Base-by-base conservation (phyloP, 2,797 vertebrate genomes). In the Phrynocephalus vlangalii region DNA sequence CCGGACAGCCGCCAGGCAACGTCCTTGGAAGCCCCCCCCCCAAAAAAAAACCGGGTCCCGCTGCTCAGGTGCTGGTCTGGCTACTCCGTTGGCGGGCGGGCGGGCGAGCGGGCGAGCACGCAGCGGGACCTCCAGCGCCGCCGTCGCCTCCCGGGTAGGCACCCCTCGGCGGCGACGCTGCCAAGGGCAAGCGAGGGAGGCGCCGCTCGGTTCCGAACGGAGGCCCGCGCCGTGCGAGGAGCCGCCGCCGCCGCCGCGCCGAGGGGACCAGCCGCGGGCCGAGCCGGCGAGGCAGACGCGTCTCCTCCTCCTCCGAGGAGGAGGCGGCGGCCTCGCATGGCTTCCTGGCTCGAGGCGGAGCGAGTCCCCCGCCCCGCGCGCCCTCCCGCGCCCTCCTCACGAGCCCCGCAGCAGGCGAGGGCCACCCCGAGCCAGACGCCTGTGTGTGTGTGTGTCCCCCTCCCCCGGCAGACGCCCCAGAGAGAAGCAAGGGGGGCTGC, bases 181-280 rank as follows among this genome's bases (percentile, higher is more conserved):
- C 77, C 1, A 38, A 92, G 91, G 83, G 76, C 93, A 88, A 85
- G 91, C 92, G 52, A 44, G 4, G 38, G 84, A 72, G 91, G 92
- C 91, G 86, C 60, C 3, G 60, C 70, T 94, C 90, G 91, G 87
- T 89, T 87, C 89, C 84, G 90, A 86, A 89, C 87, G 28, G 11
- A 26, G 83, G 91, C 92, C 86, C 86, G 90, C 91, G 90, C 90
- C 82, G 83, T 11, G 20, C 82, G 90, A 91, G 84, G 72, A 68
- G 26, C 4, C 86, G 66, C 9, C 85, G 68, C 9, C 85, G 68
- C 90, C 44, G 86, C 88, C 38, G 88, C 89, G 66, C 63, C 71
- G 26, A 22, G 15, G 70, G 50, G 33, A 33, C 52, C 20, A 0
- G 33, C 13, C 52, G 1, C 1, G 22, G 38, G 38, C 24, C 6